Evolutionary conservation across 2,797 vertebrate genomes (phyloP).

Genomic region (Hoplostethus atlanticus): DNA sequence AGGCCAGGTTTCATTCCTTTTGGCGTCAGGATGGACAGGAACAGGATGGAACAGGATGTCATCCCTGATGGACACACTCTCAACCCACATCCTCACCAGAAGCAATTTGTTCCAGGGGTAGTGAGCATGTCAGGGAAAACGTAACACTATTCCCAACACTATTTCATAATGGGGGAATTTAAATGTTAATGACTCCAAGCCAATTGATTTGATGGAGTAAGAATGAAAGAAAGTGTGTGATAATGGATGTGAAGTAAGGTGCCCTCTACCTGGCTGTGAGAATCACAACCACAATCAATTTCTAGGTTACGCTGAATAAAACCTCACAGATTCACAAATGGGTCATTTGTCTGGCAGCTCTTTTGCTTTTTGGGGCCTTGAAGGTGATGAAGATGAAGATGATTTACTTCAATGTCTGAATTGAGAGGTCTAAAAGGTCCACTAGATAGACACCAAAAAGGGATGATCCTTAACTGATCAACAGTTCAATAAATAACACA

Average conservation of each 20-base stretch:
- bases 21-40: too few species aligned
- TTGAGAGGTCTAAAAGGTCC: too few species aligned
- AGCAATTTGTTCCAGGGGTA: conserved; percentile 18
- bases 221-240: conserved; percentile 23
- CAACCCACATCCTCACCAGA: conserved; percentile 15
- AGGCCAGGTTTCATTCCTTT: conserved; percentile 8
- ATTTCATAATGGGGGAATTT: conserved; percentile 30
- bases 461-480: too few species aligned
- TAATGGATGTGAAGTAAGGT: conserved; percentile 18
- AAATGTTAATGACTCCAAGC: conserved; percentile 44
- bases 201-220: not conserved
- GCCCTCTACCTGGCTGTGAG: not conserved
- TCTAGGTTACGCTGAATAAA: too few species aligned
- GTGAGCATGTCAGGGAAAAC: not conserved
- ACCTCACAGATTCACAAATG: too few species aligned
- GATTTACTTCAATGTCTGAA: not conserved
- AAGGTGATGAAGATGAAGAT: too few species aligned
- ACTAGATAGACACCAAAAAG: not conserved
- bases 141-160: not conserved
- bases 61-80: too few species aligned
- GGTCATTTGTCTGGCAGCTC: too few species aligned
- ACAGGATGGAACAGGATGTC: too few species aligned
- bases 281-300: not conserved
- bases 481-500: not conserved
- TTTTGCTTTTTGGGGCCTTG: too few species aligned